Evolutionary conservation across 2,113 vertebrate genomes (phyloP).

Genomic region (Cololabis saira): DNA sequence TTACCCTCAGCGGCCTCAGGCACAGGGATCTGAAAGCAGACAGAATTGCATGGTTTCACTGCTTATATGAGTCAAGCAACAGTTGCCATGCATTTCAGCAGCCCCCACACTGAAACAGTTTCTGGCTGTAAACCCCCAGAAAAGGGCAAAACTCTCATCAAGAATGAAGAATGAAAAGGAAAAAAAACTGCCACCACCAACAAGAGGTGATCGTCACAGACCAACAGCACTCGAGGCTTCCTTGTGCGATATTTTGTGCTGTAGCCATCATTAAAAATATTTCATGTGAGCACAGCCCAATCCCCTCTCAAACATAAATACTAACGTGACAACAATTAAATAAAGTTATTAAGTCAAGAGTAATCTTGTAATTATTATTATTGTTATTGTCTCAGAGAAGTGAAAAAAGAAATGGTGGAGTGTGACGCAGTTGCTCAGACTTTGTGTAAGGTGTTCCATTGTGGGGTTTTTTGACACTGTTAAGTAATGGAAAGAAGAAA

Average conservation of each 20-base stretch:
- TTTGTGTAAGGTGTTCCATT: too few species aligned
- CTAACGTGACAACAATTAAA: neutral
- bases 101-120: conserved; percentile 1
- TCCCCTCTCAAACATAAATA: neutral
- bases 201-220: neutral
- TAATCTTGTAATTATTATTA: too few species aligned
- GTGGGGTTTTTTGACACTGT: too few species aligned
- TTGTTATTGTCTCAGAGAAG: too few species aligned
- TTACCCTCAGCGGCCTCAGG: too few species aligned
- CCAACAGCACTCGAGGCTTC: conserved; percentile 28
- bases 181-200: neutral
- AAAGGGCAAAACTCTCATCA: neutral
- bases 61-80: neutral
- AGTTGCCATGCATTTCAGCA: conserved; percentile 2
- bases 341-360: too few species aligned
- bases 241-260: conserved; percentile 23
- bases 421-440: too few species aligned
- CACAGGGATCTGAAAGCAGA: neutral
- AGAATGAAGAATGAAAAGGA: neutral
- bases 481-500: too few species aligned
- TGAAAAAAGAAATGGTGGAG: too few species aligned
- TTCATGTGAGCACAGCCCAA: neutral
- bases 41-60: too few species aligned
- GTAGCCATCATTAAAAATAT: neutral
- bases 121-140: neutral